Conservation (phyloP, 2,888 invertebrate genomes). For the Deroplatys truncata region DNA sequence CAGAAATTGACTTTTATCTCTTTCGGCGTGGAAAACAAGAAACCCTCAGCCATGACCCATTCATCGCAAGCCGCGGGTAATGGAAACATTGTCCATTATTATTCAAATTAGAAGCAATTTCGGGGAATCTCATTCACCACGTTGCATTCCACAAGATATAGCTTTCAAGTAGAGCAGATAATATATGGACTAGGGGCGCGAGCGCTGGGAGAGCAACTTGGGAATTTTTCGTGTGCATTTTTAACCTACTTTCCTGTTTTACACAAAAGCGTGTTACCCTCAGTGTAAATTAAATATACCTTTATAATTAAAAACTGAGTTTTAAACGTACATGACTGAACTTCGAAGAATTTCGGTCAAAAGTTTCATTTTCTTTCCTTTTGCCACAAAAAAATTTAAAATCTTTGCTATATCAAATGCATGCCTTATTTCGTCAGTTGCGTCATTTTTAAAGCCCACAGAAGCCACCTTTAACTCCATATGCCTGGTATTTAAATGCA, state of each 20-base stretch:
- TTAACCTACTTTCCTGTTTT: not conserved
- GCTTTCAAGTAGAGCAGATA: not conserved
- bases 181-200: not conserved
- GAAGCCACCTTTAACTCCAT: too few relatives aligned
- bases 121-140: not conserved
- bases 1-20: not conserved
- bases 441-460: too few relatives aligned
- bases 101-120: constrained; percentile 3
- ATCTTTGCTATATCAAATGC: too few relatives aligned
- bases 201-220: not conserved
- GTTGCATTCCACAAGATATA: not conserved
- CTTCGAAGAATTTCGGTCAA: too few relatives aligned
- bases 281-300: too few relatives aligned
- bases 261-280: too few relatives aligned
- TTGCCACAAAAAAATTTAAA: too few relatives aligned
- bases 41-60: not conserved
- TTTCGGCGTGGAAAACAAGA: not conserved
- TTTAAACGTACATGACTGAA: too few relatives aligned
- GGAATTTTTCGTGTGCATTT: not conserved
- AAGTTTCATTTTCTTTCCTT: too few relatives aligned
- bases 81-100: constrained; percentile 8
- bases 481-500: too few relatives aligned
- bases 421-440: too few relatives aligned
- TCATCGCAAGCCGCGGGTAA: not conserved
- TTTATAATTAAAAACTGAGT: too few relatives aligned